These are phyloP conservation scores for Cheilosia grossa DNA, from an alignment of 2,888 invertebrate genomes.

Conservation along the genomic window DNA sequence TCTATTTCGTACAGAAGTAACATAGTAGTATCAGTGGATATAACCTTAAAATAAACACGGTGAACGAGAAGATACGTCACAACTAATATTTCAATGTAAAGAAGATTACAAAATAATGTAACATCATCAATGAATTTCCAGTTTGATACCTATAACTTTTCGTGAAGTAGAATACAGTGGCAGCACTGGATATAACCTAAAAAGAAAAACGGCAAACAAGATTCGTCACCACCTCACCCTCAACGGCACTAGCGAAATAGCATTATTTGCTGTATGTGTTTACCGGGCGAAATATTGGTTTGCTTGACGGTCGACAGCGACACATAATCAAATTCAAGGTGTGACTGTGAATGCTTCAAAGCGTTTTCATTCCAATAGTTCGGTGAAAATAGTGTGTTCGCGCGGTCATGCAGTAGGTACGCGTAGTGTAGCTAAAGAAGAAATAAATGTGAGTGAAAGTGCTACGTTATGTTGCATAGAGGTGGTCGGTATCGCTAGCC, in stretches of 20 bases:
- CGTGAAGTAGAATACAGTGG: too few species aligned
- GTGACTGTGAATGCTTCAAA: conserved; percentile 49
- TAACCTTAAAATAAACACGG: too few species aligned
- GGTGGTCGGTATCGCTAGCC: conserved; percentile 2
- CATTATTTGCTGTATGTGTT: conserved; percentile 59
- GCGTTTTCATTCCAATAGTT: conserved; percentile 61
- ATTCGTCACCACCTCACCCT: neutral
- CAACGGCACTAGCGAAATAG: neutral
- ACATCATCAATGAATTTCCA: too few species aligned
- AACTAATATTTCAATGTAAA: too few species aligned
- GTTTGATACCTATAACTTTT: too few species aligned
- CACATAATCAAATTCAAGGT: conserved; percentile 72
- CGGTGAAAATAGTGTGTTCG: conserved; percentile 56
- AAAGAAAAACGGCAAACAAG: too few species aligned
- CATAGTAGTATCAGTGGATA: too few species aligned
- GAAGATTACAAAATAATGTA: too few species aligned
- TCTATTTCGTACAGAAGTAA: too few species aligned
- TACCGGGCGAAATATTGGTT: conserved; percentile 51
- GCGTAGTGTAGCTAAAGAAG: conserved; percentile 40
- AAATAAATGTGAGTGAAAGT: conserved; percentile 53
- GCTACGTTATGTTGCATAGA: conserved; percentile 24
- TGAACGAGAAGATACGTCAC: too few species aligned
- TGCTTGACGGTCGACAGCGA: conserved; percentile 5
- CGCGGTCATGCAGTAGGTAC: conserved; percentile 64
- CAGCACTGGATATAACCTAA: too few species aligned